A percentile compares a stretch with the other conserved stretches of the same genome.
Evolutionary conservation across 2,797 vertebrate species (phyloP).

Genomic region (Chaenodraco wilsoni): DNA sequence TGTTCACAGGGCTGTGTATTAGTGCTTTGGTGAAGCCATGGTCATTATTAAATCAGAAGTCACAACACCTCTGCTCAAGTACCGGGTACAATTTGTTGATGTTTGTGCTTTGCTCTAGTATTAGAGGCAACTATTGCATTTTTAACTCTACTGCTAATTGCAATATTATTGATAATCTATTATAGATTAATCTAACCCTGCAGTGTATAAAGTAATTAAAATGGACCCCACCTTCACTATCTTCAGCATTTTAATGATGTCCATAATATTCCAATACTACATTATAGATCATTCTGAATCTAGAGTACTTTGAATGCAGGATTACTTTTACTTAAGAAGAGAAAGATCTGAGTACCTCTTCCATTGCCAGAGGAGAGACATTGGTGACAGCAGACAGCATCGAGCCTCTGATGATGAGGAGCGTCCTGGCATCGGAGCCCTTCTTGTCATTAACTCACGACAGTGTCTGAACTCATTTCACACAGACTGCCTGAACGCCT

Average conservation of each 20-base stretch:
- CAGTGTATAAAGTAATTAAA: not conserved
- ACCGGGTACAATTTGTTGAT: not conserved
- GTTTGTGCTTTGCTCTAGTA: slow-evolving; percentile 1
- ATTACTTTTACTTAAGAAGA: not conserved
- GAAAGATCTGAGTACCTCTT: not conserved
- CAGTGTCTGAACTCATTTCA: slow-evolving; percentile 59
- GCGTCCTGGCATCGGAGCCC: slow-evolving; percentile 28
- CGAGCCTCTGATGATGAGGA: slow-evolving; percentile 36
- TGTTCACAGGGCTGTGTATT: slow-evolving; percentile 35
- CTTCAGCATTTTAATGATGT: not conserved
- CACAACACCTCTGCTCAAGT: slow-evolving; percentile 3
- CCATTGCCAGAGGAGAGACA: slow-evolving; percentile 18
- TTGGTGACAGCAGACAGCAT: slow-evolving; percentile 36
- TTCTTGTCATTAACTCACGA: slow-evolving; percentile 63
- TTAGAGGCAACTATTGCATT: not conserved
- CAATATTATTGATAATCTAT: not conserved
- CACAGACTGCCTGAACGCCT: slow-evolving; percentile 38
- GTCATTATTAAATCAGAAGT: slow-evolving; percentile 48
- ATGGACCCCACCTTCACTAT: not conserved
- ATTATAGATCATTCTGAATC: not conserved
- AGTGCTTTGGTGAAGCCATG: slow-evolving; percentile 35
- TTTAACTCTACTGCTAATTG: not conserved
- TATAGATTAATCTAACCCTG: not conserved
- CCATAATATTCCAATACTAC: not conserved
- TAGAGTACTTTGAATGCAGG: not conserved